These are phyloP conservation scores for Pogonophryne albipinna DNA, from an alignment of 2,797 vertebrate genomes.

Conservation along the genomic window DNA sequence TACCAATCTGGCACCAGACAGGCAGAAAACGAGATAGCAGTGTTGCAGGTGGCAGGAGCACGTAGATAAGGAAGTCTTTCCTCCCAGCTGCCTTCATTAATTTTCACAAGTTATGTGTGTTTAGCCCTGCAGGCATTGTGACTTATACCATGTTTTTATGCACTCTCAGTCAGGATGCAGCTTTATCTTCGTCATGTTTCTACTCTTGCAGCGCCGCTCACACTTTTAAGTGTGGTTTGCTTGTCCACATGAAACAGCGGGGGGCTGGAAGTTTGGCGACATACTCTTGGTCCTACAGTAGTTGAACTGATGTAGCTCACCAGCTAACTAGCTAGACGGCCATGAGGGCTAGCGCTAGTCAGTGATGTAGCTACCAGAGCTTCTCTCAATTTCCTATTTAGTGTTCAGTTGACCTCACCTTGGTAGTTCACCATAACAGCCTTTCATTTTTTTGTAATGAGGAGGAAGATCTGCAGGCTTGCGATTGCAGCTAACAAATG, in stretches of 20 bases:
- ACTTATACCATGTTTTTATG: conserved; percentile 33
- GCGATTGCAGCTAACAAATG: neutral
- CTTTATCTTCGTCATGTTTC: conserved; percentile 1
- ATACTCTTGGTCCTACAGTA: neutral
- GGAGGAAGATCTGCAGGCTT: neutral
- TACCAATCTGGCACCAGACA: conserved; percentile 59
- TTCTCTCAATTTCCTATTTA: too few species aligned
- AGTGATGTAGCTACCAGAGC: neutral
- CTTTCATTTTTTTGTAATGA: neutral
- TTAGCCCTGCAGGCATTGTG: conserved; percentile 34
- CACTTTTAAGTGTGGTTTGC: neutral
- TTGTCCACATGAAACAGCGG: neutral
- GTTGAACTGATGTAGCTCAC: neutral
- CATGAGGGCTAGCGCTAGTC: neutral
- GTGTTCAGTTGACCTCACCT: neutral
- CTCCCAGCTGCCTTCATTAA: conserved; percentile 46
- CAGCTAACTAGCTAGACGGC: neutral
- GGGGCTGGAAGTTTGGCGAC: neutral
- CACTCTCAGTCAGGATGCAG: conserved; percentile 18
- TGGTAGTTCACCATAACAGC: neutral
- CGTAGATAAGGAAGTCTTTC: conserved; percentile 57
- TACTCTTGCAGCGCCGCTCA: neutral
- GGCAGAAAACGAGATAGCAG: conserved; percentile 60
- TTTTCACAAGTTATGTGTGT: conserved; percentile 50
- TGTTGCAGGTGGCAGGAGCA: conserved; percentile 51